Conservation (phyloP, 2,113 vertebrate genomes). For the Corvus hawaiiensis region DNA sequence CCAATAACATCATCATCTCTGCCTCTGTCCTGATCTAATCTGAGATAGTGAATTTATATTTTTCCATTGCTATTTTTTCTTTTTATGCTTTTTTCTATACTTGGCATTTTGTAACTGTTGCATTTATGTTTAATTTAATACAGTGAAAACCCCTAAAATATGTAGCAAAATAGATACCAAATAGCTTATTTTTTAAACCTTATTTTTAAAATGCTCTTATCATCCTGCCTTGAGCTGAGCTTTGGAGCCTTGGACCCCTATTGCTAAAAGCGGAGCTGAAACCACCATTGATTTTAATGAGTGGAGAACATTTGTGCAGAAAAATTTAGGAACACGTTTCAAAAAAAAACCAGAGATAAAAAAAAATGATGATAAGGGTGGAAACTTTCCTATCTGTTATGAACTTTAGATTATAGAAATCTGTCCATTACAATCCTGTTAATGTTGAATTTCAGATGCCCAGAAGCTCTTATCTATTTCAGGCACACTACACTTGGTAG, state of each 20-base stretch:
- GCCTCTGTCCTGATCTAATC: neutral
- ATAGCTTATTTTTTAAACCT: neutral
- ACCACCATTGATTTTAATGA: neutral
- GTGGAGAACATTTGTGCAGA: neutral
- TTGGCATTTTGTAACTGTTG: neutral
- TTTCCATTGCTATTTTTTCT: neutral
- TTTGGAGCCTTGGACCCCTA: neutral
- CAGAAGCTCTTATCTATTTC: neutral
- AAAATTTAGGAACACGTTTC: neutral
- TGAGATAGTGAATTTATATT: neutral
- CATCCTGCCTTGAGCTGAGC: conserved; percentile 10
- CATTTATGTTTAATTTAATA: conserved; percentile 23
- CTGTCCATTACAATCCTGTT: neutral
- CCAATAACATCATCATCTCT: neutral
- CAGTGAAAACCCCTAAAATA: conserved; percentile 13
- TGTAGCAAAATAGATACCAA: neutral
- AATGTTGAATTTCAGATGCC: neutral
- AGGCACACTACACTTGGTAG: neutral
- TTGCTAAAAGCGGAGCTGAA: conserved; percentile 17
- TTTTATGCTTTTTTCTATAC: neutral
- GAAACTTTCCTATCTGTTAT: neutral
- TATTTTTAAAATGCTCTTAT: neutral
- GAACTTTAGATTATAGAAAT: neutral
- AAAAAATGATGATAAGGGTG: neutral
- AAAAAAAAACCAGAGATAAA: conserved; percentile 1